Evolutionary conservation across 2,797 vertebrate genomes (phyloP).

Genomic region (Sebastes jordani): DNA sequence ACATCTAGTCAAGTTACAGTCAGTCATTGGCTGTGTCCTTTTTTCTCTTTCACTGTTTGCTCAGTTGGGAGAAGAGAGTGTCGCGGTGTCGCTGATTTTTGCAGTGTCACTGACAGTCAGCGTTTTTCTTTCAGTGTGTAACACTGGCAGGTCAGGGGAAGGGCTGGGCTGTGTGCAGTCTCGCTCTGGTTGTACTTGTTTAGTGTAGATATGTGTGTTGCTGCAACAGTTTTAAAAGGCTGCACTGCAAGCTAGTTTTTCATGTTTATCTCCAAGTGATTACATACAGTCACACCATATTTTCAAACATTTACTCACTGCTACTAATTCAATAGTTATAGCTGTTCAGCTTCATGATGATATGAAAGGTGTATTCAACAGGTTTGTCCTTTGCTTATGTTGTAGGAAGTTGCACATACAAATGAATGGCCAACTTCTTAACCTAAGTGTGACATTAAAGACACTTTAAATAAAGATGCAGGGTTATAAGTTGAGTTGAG

Average conservation of each 20-base stretch:
- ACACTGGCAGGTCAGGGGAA: slow-evolving; percentile 11
- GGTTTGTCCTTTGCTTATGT: neutral
- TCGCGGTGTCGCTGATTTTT: slow-evolving; percentile 43
- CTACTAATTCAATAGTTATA: neutral
- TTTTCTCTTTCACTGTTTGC: slow-evolving; percentile 18
- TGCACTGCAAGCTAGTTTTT: neutral
- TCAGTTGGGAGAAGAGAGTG: slow-evolving; percentile 12
- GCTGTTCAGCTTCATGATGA: neutral
- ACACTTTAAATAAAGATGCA: slow-evolving; percentile 14
- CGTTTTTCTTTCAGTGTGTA: slow-evolving; percentile 61
- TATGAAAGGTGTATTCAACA: neutral
- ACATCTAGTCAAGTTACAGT: neutral
- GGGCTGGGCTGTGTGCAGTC: neutral
- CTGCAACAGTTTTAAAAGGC: neutral
- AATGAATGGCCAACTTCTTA: neutral
- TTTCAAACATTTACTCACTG: neutral
- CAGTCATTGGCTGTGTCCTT: neutral
- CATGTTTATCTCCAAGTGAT: neutral
- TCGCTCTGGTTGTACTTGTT: slow-evolving; percentile 5
- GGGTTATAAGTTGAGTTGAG: neutral
- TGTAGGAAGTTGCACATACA: neutral
- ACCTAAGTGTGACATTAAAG: neutral
- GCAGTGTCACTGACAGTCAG: slow-evolving; percentile 76
- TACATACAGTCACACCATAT: neutral
- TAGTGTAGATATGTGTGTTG: neutral